A percentile compares a stretch with the other conserved stretches of the same genome.
These are phyloP conservation scores for Prolemur simus DNA, from an alignment of 2,113 vertebrate genomes.

Conservation along the genomic window DNA sequence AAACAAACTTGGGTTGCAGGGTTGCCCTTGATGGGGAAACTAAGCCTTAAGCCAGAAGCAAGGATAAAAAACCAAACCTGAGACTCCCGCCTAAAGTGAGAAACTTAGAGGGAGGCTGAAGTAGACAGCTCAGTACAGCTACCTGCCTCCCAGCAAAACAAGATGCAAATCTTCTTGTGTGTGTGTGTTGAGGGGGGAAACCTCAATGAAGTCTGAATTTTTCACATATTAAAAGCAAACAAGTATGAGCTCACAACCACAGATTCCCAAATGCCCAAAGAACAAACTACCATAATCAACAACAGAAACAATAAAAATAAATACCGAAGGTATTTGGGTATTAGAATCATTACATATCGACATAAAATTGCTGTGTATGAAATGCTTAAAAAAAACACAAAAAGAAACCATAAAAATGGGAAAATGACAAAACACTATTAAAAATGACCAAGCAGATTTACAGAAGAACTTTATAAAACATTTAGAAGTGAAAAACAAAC, in stretches of 20 bases:
- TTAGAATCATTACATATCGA: neutral
- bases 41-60: neutral
- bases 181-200: neutral
- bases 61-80: neutral
- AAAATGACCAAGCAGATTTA: neutral
- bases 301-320: conserved; percentile 29
- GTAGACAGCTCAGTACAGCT: neutral
- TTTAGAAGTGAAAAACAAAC: conserved; percentile 23
- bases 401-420: neutral
- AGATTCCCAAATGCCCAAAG: conserved; percentile 16
- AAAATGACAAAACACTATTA: neutral
- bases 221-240: neutral
- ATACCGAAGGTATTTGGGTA: neutral
- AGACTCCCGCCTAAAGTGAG: neutral
- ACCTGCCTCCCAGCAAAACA: neutral
- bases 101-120: neutral
- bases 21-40: neutral
- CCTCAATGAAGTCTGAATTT: neutral
- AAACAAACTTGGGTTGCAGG: neutral
- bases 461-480: neutral
- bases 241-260: neutral
- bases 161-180: neutral
- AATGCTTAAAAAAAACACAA: neutral
- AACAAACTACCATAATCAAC: neutral
- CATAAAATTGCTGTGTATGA: neutral